Evolutionary conservation across 2,797 vertebrate species (phyloP).

Genomic region (Spizella passerina): DNA sequence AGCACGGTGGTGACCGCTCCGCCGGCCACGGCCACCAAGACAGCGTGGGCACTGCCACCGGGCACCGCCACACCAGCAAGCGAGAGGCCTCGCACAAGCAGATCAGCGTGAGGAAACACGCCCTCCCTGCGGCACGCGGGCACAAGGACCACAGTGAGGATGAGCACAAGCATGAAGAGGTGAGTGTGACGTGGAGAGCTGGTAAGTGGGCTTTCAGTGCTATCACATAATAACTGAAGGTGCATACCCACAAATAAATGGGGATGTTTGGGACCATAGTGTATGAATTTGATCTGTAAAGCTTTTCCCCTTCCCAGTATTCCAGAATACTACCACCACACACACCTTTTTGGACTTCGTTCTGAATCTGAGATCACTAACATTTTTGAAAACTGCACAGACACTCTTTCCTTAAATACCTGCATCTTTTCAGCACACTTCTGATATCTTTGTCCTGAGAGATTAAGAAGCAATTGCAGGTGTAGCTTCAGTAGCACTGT

Average conservation of each 20-base stretch:
- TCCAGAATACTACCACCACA: background rate
- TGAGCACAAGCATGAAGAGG: conserved; percentile 85
- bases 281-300: background rate
- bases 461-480: background rate
- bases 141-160: conserved; percentile 68
- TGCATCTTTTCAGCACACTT: background rate
- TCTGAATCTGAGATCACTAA: background rate
- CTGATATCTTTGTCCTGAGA: background rate
- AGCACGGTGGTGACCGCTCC: conserved; percentile 34
- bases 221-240: accelerated
- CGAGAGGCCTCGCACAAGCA: conserved; percentile 80
- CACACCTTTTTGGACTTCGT: background rate
- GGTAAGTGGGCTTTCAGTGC: background rate
- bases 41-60: conserved; percentile 34
- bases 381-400: background rate
- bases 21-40: conserved; percentile 62
- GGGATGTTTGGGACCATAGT: accelerated
- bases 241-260: background rate
- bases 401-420: background rate
- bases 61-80: conserved; percentile 77
- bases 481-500: background rate
- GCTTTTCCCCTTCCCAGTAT: background rate
- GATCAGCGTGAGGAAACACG: conserved; percentile 54
- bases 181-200: conserved; percentile 47
- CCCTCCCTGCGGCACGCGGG: conserved; percentile 3